A percentile compares a stretch with the other conserved stretches of the same genome.
Conservation (phyloP, 92 coral and sea anemone species). For the Actinostola sp. region DNA sequence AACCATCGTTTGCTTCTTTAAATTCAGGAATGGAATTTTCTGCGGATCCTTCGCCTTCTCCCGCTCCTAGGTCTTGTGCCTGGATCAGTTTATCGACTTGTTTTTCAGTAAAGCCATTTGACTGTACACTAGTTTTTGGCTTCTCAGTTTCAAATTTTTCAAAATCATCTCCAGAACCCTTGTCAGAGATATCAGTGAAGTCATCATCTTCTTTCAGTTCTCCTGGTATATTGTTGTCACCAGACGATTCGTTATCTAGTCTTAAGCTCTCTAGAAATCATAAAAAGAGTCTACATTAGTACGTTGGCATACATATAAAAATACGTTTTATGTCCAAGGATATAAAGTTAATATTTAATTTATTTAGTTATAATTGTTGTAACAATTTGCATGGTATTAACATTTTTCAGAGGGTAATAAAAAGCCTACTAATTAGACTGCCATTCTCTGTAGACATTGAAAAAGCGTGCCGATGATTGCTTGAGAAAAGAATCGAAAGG, state of each 20-base stretch:
- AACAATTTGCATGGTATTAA: no score
- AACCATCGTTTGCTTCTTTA: slow-evolving; percentile 16
- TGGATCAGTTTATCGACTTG: slow-evolving; percentile 23
- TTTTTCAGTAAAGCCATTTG: slow-evolving; percentile 10
- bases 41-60: slow-evolving; percentile 14
- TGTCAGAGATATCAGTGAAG: slow-evolving; percentile 7
- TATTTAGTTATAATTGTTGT: no score
- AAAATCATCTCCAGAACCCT: slow-evolving; percentile 21
- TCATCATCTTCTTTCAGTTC: slow-evolving; percentile 22
- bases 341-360: no score
- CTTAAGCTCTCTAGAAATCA: slow-evolving; percentile 24
- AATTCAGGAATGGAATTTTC: slow-evolving; percentile 9
- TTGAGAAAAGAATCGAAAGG: no score
- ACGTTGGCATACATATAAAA: background rate
- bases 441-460: no score
- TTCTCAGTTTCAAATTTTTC: background rate
- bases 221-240: background rate
- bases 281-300: background rate
- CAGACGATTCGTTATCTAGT: slow-evolving; percentile 24
- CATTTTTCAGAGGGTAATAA: no score
- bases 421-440: no score
- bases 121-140: slow-evolving; percentile 11
- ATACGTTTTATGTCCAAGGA: no score
- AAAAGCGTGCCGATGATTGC: no score
- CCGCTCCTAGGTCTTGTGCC: slow-evolving; percentile 35